Base-by-base conservation (phyloP, 2,797 vertebrate species). In the Limnodromus scolopaceus region DNA sequence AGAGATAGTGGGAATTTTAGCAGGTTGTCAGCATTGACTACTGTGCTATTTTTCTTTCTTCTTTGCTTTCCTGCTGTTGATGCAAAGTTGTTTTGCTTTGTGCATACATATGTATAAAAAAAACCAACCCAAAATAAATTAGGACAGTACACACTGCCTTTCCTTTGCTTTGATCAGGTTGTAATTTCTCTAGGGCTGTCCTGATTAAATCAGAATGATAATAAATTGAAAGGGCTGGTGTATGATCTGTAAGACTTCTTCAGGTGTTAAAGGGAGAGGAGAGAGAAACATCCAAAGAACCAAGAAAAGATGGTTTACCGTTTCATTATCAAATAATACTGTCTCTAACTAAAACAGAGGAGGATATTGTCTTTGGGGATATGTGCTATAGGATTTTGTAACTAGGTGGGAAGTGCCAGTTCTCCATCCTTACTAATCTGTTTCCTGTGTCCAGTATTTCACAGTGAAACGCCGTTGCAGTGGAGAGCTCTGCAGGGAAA, bases 201-300 rank as follows among this genome's bases (percentile, higher is more conserved):
- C 94, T 60, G 88, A 92, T 97, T 97, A 96, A 78, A 93, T 95
- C 93, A 95, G 55, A 82, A 46, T 4, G 79, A 36, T 30, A 66
- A 84, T 68, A 83, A 85, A 89, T 74, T 92, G 94, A 86, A 93
- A 93, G 61, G 39, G 75, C 54, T 92, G 7, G 16, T 75, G 45
- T 87, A 71, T 92, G 68, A 69, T 87, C 57, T 60, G 15, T 85
- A 72, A 89, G 82, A 41, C 65, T 92, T 49, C 54, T 93, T 75
- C 64, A 91, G 75, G 71, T 89, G 49, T 80, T 93, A 48, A 32
- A 89, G 58, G 68, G 28, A 30, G 20, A 14, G 28, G 45, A 24
- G 60, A 53, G 45, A 30, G 27, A 48, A 92, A 61, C 68, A 78
- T 49, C 63, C 58, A 17, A 43, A 45, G 64, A 72, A 13, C 1